phyloP scores from a whole-genome alignment of 2,888 invertebrate species.

The Micropterix aruncella region DNA sequence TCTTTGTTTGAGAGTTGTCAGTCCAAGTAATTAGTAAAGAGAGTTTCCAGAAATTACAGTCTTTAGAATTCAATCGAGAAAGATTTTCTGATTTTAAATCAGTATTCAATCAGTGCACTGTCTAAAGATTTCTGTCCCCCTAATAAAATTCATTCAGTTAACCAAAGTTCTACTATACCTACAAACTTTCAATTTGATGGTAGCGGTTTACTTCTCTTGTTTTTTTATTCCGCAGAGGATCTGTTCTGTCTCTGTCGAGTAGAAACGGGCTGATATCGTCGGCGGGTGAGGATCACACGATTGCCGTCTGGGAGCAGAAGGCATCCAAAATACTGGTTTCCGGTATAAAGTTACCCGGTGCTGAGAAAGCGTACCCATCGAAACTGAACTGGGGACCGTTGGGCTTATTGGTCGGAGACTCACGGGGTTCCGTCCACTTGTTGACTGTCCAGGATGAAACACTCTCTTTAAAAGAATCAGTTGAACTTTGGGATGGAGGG shows the following conservation, averaged over 20 bases:
- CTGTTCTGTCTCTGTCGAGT: conserved; percentile 30
- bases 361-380: conserved; percentile 25
- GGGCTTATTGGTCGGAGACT: background rate
- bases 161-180: too few relatives aligned
- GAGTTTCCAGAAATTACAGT: too few relatives aligned
- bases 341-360: conserved; percentile 25
- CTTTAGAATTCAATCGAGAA: too few relatives aligned
- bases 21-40: too few relatives aligned
- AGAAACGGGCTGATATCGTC: conserved; percentile 36
- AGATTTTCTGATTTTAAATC: too few relatives aligned
- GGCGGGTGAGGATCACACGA: conserved; percentile 41
- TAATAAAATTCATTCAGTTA: too few relatives aligned
- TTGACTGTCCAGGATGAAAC: background rate
- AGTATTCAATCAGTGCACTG: too few relatives aligned
- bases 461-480: background rate
- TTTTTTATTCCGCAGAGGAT: conserved; percentile 22
- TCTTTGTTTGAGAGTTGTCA: too few relatives aligned
- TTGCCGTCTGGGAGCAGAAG: conserved; percentile 40
- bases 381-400: conserved; percentile 27
- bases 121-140: too few relatives aligned
- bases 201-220: too few relatives aligned
- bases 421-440: background rate
- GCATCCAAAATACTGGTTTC: conserved; percentile 28
- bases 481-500: background rate
- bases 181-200: too few relatives aligned